Evolutionary conservation across 2,888 invertebrate genomes (phyloP).

Genomic region (Aphodius granarius): DNA sequence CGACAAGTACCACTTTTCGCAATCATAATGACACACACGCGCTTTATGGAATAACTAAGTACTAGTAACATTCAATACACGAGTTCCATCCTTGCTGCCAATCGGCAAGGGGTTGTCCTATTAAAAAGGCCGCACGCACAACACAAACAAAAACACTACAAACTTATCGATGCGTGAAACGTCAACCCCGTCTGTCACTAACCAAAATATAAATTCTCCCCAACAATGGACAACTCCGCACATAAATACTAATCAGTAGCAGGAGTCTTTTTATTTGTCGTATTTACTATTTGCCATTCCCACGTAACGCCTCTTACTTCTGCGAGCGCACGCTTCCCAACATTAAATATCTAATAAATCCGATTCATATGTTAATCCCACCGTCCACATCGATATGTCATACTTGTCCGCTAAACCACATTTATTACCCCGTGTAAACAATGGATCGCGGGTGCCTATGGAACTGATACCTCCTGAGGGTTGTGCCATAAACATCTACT

Average conservation of each 20-base stretch:
- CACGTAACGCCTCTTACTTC: conserved; percentile 47
- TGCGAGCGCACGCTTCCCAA: conserved; percentile 44
- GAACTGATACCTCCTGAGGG: conserved; percentile 22
- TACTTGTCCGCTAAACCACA: conserved; percentile 49
- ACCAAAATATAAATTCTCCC: background rate
- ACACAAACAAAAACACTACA: background rate
- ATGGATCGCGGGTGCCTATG: conserved; percentile 28
- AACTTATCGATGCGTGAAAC: background rate
- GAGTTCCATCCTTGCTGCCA: background rate
- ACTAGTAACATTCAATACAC: background rate
- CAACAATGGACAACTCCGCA: conserved; percentile 8
- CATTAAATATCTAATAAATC: conserved; percentile 55
- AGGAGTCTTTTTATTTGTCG: conserved; percentile 7
- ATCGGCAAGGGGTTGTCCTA: background rate
- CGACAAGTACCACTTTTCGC: background rate
- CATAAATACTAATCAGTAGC: conserved; percentile 24
- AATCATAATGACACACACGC: background rate
- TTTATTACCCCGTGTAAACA: conserved; percentile 54
- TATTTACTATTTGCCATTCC: conserved; percentile 50
- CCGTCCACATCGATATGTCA: conserved; percentile 48
- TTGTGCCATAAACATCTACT: conserved; percentile 46
- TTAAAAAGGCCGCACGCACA: background rate
- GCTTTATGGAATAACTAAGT: background rate
- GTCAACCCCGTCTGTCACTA: background rate
- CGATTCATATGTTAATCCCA: conserved; percentile 54